Evolutionary conservation across 2,888 invertebrate genomes (phyloP), one percentile per base, ranked within the genome.

Genomic region (Hecatera dysodea): DNA sequence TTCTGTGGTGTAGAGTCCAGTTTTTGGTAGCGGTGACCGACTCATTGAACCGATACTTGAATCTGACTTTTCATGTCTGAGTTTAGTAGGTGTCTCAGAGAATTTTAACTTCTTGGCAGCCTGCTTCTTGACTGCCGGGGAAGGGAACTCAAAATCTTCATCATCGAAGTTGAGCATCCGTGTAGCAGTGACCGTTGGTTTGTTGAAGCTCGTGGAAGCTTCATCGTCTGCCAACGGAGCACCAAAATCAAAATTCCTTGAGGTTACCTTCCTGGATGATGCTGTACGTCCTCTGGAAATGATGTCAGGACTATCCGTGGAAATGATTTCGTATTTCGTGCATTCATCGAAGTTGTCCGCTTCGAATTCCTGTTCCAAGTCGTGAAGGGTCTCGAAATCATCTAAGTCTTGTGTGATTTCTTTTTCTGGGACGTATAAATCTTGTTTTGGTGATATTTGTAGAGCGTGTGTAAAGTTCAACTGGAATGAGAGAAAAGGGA

Each of bases 281-380:
- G 92, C 86, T 0, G 86, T 61, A 0, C 95, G 75, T 0, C 96
- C 95, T 52, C 92, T 86, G 0, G 95, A 95, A 19, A 96, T 95
- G 0, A 96, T 95, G 46, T 96, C 89, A 0, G 96, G 96, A 57
- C 96, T 96, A 59, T 96, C 96, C 0, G 96, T 96, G 0, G 96
- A 96, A 17, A 96, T 95, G 0, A 96, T 96, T 78, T 96, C 96
- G 56, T 96, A 96, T 75, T 96, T 96, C 0, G 93, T 92, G 84
- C 96, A 95, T 3, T 92, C 89, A 9, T 95, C 95, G 44, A 95
- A 95, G 72, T 93, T 93, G 11, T 94, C 93, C 0, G 90, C 88
- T 0, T 94, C 94, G 7, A 96, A 95, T 71, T 95, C 95, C n/a
- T 92, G 92, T 68, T 96, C 96, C 7, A 96, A 72, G 66, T 96